Percentiles rank a stretch among this genome's conserved stretches.
phyloP scores from a whole-genome alignment of 2,888 invertebrate genomes.

The Diarsia mendica region DNA sequence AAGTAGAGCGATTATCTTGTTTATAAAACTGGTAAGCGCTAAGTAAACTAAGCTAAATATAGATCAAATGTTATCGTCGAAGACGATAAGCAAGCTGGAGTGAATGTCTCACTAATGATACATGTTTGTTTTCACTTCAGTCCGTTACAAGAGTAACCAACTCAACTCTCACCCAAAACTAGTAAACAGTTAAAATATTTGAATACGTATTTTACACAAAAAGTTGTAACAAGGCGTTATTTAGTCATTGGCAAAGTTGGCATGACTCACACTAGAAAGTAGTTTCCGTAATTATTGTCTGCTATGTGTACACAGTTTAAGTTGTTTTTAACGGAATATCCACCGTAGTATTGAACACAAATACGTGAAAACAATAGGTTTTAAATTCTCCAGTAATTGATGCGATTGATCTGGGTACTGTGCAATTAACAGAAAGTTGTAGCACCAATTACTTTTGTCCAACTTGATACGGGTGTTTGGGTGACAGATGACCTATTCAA shows the following conservation, averaged over 20 bases:
- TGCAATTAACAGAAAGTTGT: slow-evolving; percentile 50
- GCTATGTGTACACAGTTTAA: slow-evolving; percentile 49
- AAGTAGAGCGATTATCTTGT: slow-evolving; percentile 52
- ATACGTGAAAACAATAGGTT: slow-evolving; percentile 43
- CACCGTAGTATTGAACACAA: slow-evolving; percentile 28
- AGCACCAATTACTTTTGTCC: not conserved
- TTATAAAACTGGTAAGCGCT: slow-evolving; percentile 44
- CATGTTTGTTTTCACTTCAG: slow-evolving; percentile 30
- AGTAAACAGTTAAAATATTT: slow-evolving; percentile 23
- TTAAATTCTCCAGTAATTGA: slow-evolving; percentile 42
- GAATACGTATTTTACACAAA: slow-evolving; percentile 38
- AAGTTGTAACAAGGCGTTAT: slow-evolving; percentile 50
- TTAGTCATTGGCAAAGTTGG: slow-evolving; percentile 56
- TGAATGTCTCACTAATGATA: slow-evolving; percentile 35
- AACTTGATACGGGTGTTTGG: slow-evolving; percentile 20
- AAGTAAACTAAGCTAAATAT: slow-evolving; percentile 53
- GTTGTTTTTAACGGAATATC: slow-evolving; percentile 54
- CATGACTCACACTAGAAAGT: slow-evolving; percentile 72
- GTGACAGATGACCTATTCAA: slow-evolving; percentile 11
- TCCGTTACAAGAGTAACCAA: slow-evolving; percentile 2
- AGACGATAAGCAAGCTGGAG: slow-evolving; percentile 59
- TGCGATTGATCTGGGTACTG: slow-evolving; percentile 26
- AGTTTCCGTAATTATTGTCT: slow-evolving; percentile 64
- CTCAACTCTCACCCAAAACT: slow-evolving; percentile 12
- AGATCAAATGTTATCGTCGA: slow-evolving; percentile 62